Percentiles rank a stretch among this genome's conserved stretches.
Conservation (phyloP, 2,797 vertebrate genomes). For the Rhyacichthys aspro region DNA sequence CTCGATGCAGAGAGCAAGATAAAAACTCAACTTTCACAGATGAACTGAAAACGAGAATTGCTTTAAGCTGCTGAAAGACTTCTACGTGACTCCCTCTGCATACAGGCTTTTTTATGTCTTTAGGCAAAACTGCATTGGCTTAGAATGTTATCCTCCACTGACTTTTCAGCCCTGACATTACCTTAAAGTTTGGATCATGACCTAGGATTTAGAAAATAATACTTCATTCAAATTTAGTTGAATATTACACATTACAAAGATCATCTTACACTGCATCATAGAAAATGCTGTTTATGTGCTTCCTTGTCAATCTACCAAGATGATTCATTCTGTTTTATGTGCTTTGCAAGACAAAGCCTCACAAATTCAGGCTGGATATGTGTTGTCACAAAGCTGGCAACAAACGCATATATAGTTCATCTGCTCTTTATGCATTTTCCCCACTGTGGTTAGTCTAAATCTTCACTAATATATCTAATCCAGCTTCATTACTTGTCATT, state of each 20-base stretch:
- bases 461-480: no score
- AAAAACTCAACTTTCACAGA: conserved; percentile 2
- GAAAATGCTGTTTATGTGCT: neutral
- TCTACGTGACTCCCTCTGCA: neutral
- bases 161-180: neutral
- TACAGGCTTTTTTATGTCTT: neutral
- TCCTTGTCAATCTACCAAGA: neutral
- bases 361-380: neutral
- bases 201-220: neutral
- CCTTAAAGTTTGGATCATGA: neutral
- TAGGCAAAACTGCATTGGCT: conserved; percentile 4
- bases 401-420: no score
- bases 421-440: no score
- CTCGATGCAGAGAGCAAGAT: conserved; percentile 2
- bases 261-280: neutral
- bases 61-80: conserved; percentile 4
- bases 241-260: neutral
- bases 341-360: neutral
- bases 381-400: neutral
- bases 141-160: neutral
- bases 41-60: conserved; percentile 9
- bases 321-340: conserved; percentile 7
- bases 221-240: neutral
- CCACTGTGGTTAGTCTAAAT: no score
- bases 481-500: no score